These are phyloP conservation scores for Tipula lateralis DNA, from an alignment of 2,888 invertebrate species.

Conservation along the genomic window DNA sequence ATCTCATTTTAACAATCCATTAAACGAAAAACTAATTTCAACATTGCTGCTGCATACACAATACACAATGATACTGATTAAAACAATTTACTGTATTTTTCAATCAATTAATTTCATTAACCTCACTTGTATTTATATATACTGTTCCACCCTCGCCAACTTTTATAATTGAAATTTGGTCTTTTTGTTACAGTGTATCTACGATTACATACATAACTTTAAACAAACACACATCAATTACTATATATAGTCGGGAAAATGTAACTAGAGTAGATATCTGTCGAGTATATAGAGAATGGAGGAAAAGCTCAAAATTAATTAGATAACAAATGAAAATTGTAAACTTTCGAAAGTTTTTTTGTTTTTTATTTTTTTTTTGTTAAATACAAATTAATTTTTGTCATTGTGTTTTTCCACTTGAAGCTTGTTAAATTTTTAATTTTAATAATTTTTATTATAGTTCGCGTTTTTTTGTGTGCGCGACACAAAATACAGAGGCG, in stretches of 20 bases:
- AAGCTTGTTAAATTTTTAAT: neutral
- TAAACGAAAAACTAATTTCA: neutral
- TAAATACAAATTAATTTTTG: neutral
- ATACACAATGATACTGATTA: neutral
- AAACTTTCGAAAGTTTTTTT: neutral
- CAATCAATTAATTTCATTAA: slow-evolving; percentile 24
- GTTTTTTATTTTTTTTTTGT: no score
- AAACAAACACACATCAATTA: neutral
- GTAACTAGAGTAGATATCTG: neutral
- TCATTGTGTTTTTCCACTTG: neutral
- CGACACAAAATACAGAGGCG: neutral
- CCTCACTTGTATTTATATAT: neutral
- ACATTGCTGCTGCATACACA: neutral
- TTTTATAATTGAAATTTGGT: neutral
- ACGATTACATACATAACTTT: neutral
- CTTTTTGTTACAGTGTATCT: neutral
- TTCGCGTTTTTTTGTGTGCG: neutral
- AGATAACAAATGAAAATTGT: slow-evolving; percentile 3
- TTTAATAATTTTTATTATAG: neutral
- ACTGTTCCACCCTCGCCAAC: neutral
- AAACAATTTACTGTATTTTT: neutral
- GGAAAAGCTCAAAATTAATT: neutral
- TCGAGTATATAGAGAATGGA: neutral
- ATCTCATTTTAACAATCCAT: neutral
- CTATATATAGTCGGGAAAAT: neutral